phyloP scores from a whole-genome alignment of 1,140 invertebrate genomes.

The Coenobita brevimanus region DNA sequence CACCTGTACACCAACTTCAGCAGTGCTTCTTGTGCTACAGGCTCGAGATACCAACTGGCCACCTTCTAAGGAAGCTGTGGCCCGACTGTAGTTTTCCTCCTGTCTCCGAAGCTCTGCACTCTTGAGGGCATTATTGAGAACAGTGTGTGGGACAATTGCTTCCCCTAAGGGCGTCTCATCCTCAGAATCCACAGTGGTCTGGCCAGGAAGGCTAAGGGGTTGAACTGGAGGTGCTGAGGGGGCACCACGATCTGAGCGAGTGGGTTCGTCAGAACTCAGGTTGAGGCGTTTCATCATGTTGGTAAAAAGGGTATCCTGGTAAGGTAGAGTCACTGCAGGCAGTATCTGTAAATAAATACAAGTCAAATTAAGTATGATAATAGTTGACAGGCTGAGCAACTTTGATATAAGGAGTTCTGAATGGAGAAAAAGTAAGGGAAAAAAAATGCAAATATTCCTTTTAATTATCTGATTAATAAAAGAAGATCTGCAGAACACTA shows the following conservation, averaged over 20 bases:
- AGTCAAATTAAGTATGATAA: too few species aligned
- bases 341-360: slow-evolving; percentile 49
- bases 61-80: slow-evolving; percentile 24
- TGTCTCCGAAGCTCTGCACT: slow-evolving; percentile 43
- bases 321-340: slow-evolving; percentile 51
- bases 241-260: slow-evolving; percentile 34
- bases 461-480: too few species aligned
- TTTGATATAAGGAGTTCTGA: too few species aligned
- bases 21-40: slow-evolving; percentile 8
- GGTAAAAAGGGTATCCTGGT: slow-evolving; percentile 54
- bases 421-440: too few species aligned
- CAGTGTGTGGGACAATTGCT: slow-evolving; percentile 35
- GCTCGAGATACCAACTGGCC: not conserved
- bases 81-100: slow-evolving; percentile 13
- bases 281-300: slow-evolving; percentile 65
- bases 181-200: slow-evolving; percentile 54
- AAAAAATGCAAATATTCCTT: too few species aligned
- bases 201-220: slow-evolving; percentile 22
- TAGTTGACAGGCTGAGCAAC: too few species aligned
- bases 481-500: too few species aligned
- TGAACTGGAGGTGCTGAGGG: slow-evolving; percentile 39
- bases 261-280: slow-evolving; percentile 54
- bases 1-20: not conserved
- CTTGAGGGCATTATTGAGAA: slow-evolving; percentile 49
- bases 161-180: slow-evolving; percentile 37